These are phyloP conservation scores for Chrysoperla carnea DNA, from an alignment of 1,140 invertebrate genomes.

Conservation along the genomic window DNA sequence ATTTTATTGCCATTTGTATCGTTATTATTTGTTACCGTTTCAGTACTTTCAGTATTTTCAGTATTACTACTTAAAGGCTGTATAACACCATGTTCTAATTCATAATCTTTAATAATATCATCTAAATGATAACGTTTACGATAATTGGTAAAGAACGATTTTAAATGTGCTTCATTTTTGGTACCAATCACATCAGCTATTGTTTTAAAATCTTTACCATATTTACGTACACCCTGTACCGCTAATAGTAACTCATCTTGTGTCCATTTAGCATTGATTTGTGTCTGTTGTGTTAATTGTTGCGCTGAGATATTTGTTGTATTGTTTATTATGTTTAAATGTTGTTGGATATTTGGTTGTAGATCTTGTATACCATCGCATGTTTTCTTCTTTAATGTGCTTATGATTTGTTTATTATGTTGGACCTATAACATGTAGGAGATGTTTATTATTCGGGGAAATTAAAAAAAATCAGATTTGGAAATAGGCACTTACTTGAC, in stretches of 20 bases:
- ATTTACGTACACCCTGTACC: constrained; percentile 79
- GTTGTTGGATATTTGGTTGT: constrained; percentile 25
- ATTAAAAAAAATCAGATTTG: too few relatives aligned
- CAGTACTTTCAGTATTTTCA: too few relatives aligned
- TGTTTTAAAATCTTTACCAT: constrained; percentile 89
- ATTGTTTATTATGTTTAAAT: background rate
- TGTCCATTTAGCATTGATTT: constrained; percentile 80
- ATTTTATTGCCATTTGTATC: too few relatives aligned
- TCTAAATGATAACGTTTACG: constrained; percentile 81
- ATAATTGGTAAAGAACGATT: constrained; percentile 82
- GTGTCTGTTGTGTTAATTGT: constrained; percentile 36
- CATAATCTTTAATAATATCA: constrained; percentile 73
- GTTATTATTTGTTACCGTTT: too few relatives aligned
- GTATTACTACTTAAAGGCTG: too few relatives aligned
- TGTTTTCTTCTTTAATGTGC: constrained; percentile 64
- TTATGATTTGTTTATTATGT: constrained; percentile 83
- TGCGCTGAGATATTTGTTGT: background rate
- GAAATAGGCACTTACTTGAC: constrained; percentile 85
- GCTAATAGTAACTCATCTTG: constrained; percentile 82
- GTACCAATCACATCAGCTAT: constrained; percentile 91
- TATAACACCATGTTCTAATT: constrained; percentile 45
- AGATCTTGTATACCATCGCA: constrained; percentile 54
- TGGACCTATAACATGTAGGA: constrained; percentile 55
- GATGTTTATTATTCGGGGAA: too few relatives aligned
- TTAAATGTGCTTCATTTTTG: constrained; percentile 83